phyloP scores from a whole-genome alignment of 2,113 vertebrate genomes.

The Sapajus apella region DNA sequence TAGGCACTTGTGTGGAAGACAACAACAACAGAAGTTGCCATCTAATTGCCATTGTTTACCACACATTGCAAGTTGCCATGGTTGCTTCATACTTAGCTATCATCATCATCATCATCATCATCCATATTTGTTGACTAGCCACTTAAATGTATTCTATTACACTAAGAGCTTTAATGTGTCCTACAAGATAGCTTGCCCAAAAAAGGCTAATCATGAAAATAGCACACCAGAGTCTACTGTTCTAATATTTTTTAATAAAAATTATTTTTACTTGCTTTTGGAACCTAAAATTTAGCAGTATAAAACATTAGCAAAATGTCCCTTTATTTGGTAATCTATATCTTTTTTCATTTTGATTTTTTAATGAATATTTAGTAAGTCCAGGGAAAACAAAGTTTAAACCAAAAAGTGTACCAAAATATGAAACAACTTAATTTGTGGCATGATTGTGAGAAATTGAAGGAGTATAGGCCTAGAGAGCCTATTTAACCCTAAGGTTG shows the following conservation, averaged over 20 bases:
- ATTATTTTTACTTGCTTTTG: not conserved
- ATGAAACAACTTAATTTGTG: not conserved
- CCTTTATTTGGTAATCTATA: not conserved
- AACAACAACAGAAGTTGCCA: not conserved
- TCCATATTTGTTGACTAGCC: not conserved
- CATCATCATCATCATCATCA: not conserved
- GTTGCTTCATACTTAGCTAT: not conserved
- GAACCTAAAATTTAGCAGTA: not conserved
- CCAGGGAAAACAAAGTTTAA: not conserved
- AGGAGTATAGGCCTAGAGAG: not conserved
- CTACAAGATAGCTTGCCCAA: not conserved
- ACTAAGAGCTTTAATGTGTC: not conserved
- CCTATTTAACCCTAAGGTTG: not conserved
- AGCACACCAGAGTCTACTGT: not conserved
- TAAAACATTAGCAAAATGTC: not conserved
- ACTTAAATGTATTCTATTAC: not conserved
- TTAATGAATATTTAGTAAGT: not conserved
- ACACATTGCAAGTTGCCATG: slow-evolving; percentile 40
- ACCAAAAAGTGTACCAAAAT: not conserved
- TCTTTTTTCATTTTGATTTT: not conserved
- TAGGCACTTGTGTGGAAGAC: not conserved
- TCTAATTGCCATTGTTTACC: slow-evolving; percentile 36
- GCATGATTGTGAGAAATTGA: not conserved
- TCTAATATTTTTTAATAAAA: not conserved
- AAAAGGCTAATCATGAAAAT: slow-evolving; percentile 27